Base-by-base conservation (phyloP, 2,888 invertebrate genomes). In the Seira sanloemensis region DNA sequence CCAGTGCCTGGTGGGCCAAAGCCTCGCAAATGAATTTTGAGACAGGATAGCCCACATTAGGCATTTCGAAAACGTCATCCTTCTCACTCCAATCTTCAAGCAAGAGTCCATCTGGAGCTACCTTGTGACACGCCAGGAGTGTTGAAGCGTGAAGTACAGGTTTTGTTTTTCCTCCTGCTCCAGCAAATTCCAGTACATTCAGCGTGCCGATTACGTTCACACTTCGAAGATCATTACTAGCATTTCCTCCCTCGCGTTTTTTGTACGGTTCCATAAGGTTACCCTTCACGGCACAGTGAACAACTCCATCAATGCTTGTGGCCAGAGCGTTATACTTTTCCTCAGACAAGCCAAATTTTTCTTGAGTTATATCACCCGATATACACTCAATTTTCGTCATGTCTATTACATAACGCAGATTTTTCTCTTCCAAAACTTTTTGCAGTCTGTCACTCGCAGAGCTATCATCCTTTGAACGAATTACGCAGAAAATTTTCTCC, bases 251-350 rank as follows among this genome's bases (percentile, higher is more conserved):
- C 4, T 68, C 66, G 4, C 24, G 24, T 23, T 65, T 71, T 16
- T 67, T 69, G 67, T 88, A 87, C 2, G 75, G 75, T 62, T 88
- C 86, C 72, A 86, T 73, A 27, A 86, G 82, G 65, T 87, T 88
- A 5, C 81, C 84, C 62, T 87, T 87, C 16, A 87, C 86, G 27
- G 88, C 88, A 66, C 78, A 86, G 37, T 88, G 86, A 46, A 87
- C 79, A 62, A 87, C 77, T 9, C 78, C 85, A 27, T 87, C 86
- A 2, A 87, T 58, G 19, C 23, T 25, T 1, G 27, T 25, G 21
- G 71, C 65, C 54, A 87, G 46, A 21, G 27, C 68, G 12, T 78
- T 50, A 72, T 87, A 88, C 4, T 58, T 73, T 2, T 73, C 65
- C 2, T 58, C 58, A 0, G 79, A 0, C n/a, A 84, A 50, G 23